Base-by-base conservation (phyloP, 2,797 vertebrate genomes). In the Helostoma temminkii region DNA sequence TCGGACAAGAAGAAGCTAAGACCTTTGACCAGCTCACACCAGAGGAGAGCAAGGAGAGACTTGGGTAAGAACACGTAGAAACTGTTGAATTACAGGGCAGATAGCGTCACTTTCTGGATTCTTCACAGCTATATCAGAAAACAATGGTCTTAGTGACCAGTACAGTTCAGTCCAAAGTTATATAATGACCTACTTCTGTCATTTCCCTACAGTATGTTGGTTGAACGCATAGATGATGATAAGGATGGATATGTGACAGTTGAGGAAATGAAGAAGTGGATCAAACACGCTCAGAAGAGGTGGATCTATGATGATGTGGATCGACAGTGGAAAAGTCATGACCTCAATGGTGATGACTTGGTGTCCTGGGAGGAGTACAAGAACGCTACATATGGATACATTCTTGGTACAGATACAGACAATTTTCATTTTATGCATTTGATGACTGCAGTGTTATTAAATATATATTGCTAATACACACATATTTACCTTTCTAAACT, bases 261-360 rank as follows among this genome's bases (percentile, higher is more conserved):
- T 72, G 97, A 98, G 45, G 97, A 99, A 85, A 96, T 99, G 87
- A 97, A 95, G 89, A 93, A 66, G 81, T 98, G 97, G 98, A 99
- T 99, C 91, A 99, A 98, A 67, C 96, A 96, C 70, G 95, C 97
- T 30, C 98, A 99, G 83, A 99, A 97, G 80, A 96, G 96, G 80
- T 99, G 98, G 98, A 98, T 99, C 86, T 98, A 95, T n/a, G 97
- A 96, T 80, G 97, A 99, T 11, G 97, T 98, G 82, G 97, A 99
- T 74, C 93, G 97, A 9, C 98, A 99, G 93, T 98, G 96, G 97
- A 98, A 96, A 82, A 96, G 96, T 81, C 97, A 99, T 6, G 98
- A 99, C 93, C 95, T 99, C 79, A 96, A 98, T 21, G 95, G 94
- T 69, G 98, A 99, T 28, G 93, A 91, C 3, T 84, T 95, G 37